A percentile compares a stretch with the other conserved stretches of the same genome.
These are phyloP conservation scores for Odontamblyopus rebecca DNA, from an alignment of 2,797 vertebrate genomes.

Conservation along the genomic window DNA sequence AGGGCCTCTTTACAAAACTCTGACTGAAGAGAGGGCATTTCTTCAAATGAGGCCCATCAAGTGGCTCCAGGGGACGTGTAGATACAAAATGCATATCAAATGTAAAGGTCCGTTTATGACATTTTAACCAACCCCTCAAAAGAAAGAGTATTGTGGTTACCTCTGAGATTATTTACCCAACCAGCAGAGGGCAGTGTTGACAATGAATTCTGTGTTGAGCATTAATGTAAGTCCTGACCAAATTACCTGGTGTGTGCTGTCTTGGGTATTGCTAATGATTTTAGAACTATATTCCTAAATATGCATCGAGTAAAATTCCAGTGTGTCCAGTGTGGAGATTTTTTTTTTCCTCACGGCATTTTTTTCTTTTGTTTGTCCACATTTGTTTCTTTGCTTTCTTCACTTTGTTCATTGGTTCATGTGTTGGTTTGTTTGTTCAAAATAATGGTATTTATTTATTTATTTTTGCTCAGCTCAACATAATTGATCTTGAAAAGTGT, in stretches of 20 bases:
- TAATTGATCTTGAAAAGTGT: too few relatives aligned
- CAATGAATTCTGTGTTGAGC: conserved; percentile 12
- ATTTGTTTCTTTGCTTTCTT: too few relatives aligned
- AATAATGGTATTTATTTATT: too few relatives aligned
- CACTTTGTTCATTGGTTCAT: too few relatives aligned
- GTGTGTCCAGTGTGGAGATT: too few relatives aligned
- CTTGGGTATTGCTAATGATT: too few relatives aligned
- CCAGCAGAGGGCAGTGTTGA: conserved; percentile 53
- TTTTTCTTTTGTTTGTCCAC: too few relatives aligned
- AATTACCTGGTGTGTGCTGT: background rate
- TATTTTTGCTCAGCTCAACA: too few relatives aligned
- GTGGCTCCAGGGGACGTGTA: background rate
- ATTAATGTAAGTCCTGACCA: background rate
- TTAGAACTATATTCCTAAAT: too few relatives aligned
- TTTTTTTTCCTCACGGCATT: too few relatives aligned
- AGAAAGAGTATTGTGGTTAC: background rate
- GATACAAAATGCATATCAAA: background rate
- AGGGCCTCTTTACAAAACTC: background rate
- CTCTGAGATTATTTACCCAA: conserved; percentile 2
- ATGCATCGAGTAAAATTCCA: too few relatives aligned
- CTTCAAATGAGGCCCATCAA: background rate
- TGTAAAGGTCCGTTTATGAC: background rate
- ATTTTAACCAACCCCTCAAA: background rate
- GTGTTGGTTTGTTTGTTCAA: too few relatives aligned
- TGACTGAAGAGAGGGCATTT: background rate